Evolutionary conservation across 2,797 vertebrate genomes (phyloP).

Genomic region (Argentina silus): DNA sequence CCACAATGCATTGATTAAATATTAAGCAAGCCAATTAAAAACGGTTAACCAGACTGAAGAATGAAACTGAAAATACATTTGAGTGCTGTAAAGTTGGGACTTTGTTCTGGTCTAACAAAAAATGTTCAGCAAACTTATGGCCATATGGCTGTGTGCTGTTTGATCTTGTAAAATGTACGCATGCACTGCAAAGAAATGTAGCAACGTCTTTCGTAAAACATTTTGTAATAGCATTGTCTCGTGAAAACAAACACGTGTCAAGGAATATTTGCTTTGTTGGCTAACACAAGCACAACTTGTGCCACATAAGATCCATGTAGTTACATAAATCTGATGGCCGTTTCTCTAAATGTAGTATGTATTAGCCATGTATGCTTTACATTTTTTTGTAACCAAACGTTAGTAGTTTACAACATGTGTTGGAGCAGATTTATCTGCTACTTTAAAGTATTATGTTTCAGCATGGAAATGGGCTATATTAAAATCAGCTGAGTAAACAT

Average conservation of each 20-base stretch:
- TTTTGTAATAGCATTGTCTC: neutral
- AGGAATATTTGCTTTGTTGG: neutral
- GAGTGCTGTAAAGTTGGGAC: neutral
- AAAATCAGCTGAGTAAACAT: conserved; percentile 56
- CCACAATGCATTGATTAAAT: conserved; percentile 11
- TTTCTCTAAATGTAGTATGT: neutral
- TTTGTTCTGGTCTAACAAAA: conserved; percentile 5
- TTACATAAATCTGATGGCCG: neutral
- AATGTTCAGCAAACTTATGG: neutral
- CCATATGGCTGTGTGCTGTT: conserved; percentile 2
- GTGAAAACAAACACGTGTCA: conserved; percentile 3
- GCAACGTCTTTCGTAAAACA: neutral
- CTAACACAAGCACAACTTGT: neutral
- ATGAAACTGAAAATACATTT: conserved; percentile 10
- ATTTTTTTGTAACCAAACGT: neutral
- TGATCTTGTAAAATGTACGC: neutral
- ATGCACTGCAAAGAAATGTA: neutral
- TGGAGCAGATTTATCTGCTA: conserved; percentile 30
- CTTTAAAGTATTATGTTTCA: conserved; percentile 36
- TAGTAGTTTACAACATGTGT: conserved; percentile 18
- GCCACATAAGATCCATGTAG: neutral
- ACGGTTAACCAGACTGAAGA: conserved; percentile 21
- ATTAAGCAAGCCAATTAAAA: conserved; percentile 21
- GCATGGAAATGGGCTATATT: conserved; percentile 31
- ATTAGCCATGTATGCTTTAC: conserved; percentile 1